A percentile compares a stretch with the other conserved stretches of the same genome.
phyloP scores from a whole-genome alignment of 1,140 invertebrate genomes.

The Rhyacophila brunnea region DNA sequence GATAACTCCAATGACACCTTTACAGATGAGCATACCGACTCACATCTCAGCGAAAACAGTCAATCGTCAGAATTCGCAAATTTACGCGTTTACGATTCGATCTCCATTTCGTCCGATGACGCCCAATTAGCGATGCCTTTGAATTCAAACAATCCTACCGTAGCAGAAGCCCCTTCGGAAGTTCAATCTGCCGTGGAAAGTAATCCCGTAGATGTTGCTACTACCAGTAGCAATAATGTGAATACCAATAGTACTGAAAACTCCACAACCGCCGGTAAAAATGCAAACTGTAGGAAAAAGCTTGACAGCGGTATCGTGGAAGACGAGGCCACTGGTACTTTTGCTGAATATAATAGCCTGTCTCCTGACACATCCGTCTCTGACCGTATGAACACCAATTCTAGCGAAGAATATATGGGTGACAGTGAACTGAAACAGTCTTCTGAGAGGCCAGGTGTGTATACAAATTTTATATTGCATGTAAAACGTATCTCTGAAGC shows the following conservation, averaged over 20 bases:
- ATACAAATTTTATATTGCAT: too few relatives aligned
- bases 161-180: neutral
- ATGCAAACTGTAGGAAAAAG: constrained; percentile 6
- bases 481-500: too few relatives aligned
- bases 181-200: neutral
- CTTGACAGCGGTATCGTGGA: constrained; percentile 28
- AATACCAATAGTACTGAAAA: neutral
- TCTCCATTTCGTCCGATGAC: neutral
- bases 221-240: neutral
- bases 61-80: neutral
- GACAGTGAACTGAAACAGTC: constrained; percentile 10
- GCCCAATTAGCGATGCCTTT: neutral
- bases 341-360: constrained; percentile 3
- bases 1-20: constrained; percentile 1
- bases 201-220: neutral
- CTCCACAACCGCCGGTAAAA: too few relatives aligned
- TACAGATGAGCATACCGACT: neutral
- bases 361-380: constrained; percentile 8
- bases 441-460: constrained; percentile 7
- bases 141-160: neutral
- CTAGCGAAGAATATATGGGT: constrained; percentile 21
- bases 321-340: constrained; percentile 2
- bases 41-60: too few relatives aligned
- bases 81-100: neutral
- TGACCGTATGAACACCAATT: constrained; percentile 24